Conservation (phyloP, 1,140 invertebrate species). For the Eubasilissa regina region DNA sequence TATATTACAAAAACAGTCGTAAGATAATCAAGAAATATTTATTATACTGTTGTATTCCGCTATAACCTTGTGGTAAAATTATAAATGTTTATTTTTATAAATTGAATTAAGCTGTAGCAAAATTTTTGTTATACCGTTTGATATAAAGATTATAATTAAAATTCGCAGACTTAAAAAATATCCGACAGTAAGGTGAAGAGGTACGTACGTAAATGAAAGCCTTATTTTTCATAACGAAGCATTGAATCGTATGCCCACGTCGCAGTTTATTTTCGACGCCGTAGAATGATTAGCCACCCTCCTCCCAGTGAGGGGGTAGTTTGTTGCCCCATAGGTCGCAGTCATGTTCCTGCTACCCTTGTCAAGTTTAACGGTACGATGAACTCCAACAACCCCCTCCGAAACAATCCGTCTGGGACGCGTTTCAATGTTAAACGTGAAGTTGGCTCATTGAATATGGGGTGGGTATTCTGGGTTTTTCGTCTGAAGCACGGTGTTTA, state of each 20-base stretch:
- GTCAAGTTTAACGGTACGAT: conserved; percentile 37
- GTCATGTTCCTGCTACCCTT: conserved; percentile 29
- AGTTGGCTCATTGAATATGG: conserved; percentile 7
- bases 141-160: too few relatives aligned
- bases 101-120: too few relatives aligned
- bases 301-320: not conserved
- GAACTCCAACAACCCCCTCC: conserved; percentile 9
- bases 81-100: too few relatives aligned
- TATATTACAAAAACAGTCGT: too few relatives aligned
- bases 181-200: too few relatives aligned
- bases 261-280: conserved; percentile 28
- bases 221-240: too few relatives aligned
- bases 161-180: too few relatives aligned
- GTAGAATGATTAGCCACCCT: conserved; percentile 4
- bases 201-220: too few relatives aligned
- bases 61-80: too few relatives aligned
- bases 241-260: not conserved
- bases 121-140: too few relatives aligned
- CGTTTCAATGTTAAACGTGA: conserved; percentile 20
- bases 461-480: not conserved
- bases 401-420: conserved; percentile 32
- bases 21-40: too few relatives aligned
- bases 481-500: conserved; percentile 4
- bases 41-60: too few relatives aligned
- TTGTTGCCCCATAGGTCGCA: conserved; percentile 39